Base-by-base conservation (phyloP, 2,797 vertebrate species). In the Anomalospiza imberbis region DNA sequence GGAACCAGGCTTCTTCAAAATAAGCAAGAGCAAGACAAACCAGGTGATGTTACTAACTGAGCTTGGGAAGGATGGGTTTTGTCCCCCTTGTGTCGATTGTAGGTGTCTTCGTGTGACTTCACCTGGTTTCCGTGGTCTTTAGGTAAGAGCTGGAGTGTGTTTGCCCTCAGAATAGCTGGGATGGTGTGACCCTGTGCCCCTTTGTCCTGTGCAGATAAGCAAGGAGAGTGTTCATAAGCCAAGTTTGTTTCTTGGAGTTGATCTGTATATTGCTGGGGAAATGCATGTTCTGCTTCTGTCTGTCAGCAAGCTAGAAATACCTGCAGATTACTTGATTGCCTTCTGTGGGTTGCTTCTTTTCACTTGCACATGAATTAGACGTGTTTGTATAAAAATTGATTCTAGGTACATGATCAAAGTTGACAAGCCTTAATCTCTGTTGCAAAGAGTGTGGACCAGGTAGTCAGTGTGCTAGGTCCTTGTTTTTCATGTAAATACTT, bases 401-500 rank as follows among this genome's bases (percentile, higher is more conserved):
- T 54, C 47, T 51, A 0, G 36, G 26, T 86, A 50, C 75, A 12
- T 73, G 91, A 94, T 94, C 67, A 76, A 89, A 78, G 70, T 84
- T 88, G 91, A 60, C 72, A 81, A 75, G n/a, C 36, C 68, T 88
- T 93, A 85, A 80, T 95, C 72, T 94, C 68, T 62, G 60, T 75
- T 85, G 61, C 51, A 32, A 44, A 61, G 79, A 94, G 68, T 58
- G 51, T 83, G 85, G 82, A 76, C 62, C 76, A 51, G 72, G 28
- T 65, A 72, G 75, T 45, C 82, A 44, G 28, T 62, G 87, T 88
- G 67, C 58, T 94, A 95, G 79, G 76, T 94, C 85, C 94, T 85
- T 83, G 44, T 92, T 93, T 94, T 95, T 94, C 75, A 7, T 83
- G 85, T 88, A 81, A 92, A 75, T 94, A 78, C 87, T 93, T 95